phyloP scores from a whole-genome alignment of 2,113 vertebrate genomes.

The Scomber scombrus region DNA sequence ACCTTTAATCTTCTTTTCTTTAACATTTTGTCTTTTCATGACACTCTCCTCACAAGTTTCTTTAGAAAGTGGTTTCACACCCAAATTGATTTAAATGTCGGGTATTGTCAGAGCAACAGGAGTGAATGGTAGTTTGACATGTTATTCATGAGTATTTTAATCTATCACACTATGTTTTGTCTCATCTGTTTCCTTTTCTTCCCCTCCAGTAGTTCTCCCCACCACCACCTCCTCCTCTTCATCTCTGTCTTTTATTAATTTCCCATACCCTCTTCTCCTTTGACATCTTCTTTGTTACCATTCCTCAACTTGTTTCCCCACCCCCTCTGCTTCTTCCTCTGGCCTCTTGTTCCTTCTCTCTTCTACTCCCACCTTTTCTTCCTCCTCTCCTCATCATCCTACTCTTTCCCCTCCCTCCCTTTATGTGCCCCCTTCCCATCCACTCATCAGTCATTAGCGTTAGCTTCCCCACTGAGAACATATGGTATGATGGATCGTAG shows the following conservation, averaged over 20 bases:
- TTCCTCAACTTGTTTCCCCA: slow-evolving; percentile 27
- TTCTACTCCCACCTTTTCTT: slow-evolving; percentile 33
- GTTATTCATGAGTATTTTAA: background rate
- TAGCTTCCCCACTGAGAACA: slow-evolving; percentile 88
- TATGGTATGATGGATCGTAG: slow-evolving; percentile 89
- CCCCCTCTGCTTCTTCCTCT: slow-evolving; percentile 7
- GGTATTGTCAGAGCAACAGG: too few relatives aligned
- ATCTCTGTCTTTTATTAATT: slow-evolving; percentile 39
- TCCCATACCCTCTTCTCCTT: slow-evolving; percentile 35
- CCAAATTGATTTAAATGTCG: background rate
- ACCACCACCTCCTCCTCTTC: slow-evolving; percentile 48
- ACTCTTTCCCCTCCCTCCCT: slow-evolving; percentile 29
- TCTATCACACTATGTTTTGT: background rate
- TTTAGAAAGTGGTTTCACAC: background rate
- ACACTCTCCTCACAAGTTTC: background rate
- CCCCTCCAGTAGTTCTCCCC: slow-evolving; percentile 43
- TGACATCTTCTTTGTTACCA: slow-evolving; percentile 37
- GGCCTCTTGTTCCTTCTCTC: slow-evolving; percentile 37
- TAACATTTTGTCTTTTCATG: background rate
- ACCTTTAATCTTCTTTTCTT: slow-evolving; percentile 1
- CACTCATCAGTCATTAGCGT: slow-evolving; percentile 87
- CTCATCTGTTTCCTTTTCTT: slow-evolving; percentile 34
- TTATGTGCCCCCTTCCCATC: slow-evolving; percentile 64
- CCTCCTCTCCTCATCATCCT: slow-evolving; percentile 11
- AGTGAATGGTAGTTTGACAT: background rate